Conservation (phyloP, 2,113 vertebrate genomes). For the Onychostruthus taczanowskii region DNA sequence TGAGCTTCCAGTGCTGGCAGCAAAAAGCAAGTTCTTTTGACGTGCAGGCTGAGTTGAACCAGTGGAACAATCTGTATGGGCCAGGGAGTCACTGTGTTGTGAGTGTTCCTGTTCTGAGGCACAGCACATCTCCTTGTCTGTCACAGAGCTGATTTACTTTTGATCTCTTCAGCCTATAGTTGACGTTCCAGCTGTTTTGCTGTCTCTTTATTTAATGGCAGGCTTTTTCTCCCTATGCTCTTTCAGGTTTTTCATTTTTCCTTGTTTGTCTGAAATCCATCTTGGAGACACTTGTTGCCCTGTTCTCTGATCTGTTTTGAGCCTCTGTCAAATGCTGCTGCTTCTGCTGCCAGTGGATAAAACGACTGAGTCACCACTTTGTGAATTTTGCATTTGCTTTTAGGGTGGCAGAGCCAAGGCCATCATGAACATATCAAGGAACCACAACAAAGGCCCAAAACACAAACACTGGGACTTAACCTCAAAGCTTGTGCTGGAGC, state of each 20-base stretch:
- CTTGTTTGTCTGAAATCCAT: constrained; percentile 70
- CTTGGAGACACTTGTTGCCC: constrained; percentile 79
- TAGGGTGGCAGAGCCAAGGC: constrained; percentile 67
- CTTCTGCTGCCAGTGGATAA: constrained; percentile 67
- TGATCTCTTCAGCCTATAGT: neutral
- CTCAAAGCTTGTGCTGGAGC: constrained; percentile 69
- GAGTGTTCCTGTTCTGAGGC: neutral
- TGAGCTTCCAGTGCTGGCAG: constrained; percentile 24
- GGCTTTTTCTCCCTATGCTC: constrained; percentile 3
- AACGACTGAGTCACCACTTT: constrained; percentile 72
- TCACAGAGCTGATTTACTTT: neutral
- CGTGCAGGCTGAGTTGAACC: neutral
- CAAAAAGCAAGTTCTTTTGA: neutral
- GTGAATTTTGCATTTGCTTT: constrained; percentile 66
- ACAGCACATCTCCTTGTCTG: neutral
- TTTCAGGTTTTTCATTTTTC: constrained; percentile 66
- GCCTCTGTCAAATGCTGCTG: constrained; percentile 61
- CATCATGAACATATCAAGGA: constrained; percentile 77
- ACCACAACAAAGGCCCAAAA: constrained; percentile 76
- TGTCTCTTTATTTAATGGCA: constrained; percentile 26
- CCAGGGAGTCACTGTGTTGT: neutral
- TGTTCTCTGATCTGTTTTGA: constrained; percentile 74
- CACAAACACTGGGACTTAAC: constrained; percentile 59
- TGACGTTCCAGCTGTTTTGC: constrained; percentile 20
- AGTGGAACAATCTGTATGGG: constrained; percentile 11